phyloP scores from a whole-genome alignment of 2,888 invertebrate genomes.

The Plusia festucae region DNA sequence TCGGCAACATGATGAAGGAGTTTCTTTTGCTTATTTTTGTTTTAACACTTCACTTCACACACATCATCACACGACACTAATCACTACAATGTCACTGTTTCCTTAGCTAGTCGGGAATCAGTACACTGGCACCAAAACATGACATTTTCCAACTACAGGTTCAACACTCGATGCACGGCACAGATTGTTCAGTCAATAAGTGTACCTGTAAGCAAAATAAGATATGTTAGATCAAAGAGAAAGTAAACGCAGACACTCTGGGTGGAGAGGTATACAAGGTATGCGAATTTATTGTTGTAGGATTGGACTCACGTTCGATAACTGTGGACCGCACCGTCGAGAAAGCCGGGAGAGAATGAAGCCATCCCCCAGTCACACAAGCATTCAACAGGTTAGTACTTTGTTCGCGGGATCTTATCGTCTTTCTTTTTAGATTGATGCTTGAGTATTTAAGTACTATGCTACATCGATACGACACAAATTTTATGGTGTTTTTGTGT shows the following conservation, averaged over 20 bases:
- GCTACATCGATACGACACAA: slow-evolving; percentile 36
- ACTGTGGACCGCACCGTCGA: slow-evolving; percentile 67
- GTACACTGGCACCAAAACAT: slow-evolving; percentile 77
- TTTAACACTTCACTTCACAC: slow-evolving; percentile 67
- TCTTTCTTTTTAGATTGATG: slow-evolving; percentile 62
- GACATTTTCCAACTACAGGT: slow-evolving; percentile 72
- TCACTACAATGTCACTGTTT: slow-evolving; percentile 52
- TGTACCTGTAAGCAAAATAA: slow-evolving; percentile 62
- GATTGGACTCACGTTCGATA: slow-evolving; percentile 55
- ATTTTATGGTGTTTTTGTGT: slow-evolving; percentile 18
- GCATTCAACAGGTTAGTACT: slow-evolving; percentile 78
- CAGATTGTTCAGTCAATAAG: slow-evolving; percentile 40
- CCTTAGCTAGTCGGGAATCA: slow-evolving; percentile 79
- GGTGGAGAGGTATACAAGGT: slow-evolving; percentile 43
- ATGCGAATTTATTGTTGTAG: slow-evolving; percentile 50
- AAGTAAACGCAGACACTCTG: slow-evolving; percentile 46
- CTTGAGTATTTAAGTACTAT: slow-evolving; percentile 47
- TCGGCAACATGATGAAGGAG: slow-evolving; percentile 94
- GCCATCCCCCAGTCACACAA: slow-evolving; percentile 60
- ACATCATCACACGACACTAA: slow-evolving; percentile 73
- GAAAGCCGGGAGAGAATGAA: slow-evolving; percentile 72
- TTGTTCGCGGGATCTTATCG: slow-evolving; percentile 64
- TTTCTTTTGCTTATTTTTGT: slow-evolving; percentile 50
- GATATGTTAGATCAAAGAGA: slow-evolving; percentile 46
- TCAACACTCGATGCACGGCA: slow-evolving; percentile 44